Base-by-base conservation (phyloP, 2,113 vertebrate genomes). In the Gasterosteus aculeatus region DNA sequence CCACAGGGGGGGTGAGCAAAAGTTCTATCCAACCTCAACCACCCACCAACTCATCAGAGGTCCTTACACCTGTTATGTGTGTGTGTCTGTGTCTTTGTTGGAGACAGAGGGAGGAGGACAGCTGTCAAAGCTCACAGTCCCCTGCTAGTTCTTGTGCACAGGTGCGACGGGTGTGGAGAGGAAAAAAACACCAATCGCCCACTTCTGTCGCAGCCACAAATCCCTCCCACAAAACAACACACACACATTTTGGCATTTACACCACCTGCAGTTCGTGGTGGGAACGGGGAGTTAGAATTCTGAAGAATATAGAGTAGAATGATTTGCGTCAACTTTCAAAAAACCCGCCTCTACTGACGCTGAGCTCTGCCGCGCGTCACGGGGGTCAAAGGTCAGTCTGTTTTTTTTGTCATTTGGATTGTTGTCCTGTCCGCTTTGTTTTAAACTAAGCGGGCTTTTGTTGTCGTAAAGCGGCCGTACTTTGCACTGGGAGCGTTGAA, bases 61-160 rank as follows among this genome's bases (percentile, higher is more conserved):
- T 0, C 56, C 54, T 63, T 86, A 53, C 79, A 87, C 78, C 88
- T 89, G 87, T 84, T 84, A 41, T 44, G 72, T 60, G 57, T 69
- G 69, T 44, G 67, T 58, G 59, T 62, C 58, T 42, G 54, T 51
- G 63, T 33, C 58, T 31, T 51, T 62, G 76, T 69, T 76, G 75
- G 57, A 70, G 39, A 70, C 64, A 60, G 69, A 83, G 77, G 66
- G 72, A 76, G 80, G 66, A 62, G 44, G 88, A 84, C 91, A 91
- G 85, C 90, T 93, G 91, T 91, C 85, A 85, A 88, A 92, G 77
- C 89, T 92, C 83, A 72, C 90, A 90, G 77, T 85, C 74, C 66
- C 58, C 44, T 88, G 87, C 83, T 85, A 93, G 78, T 86, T 91
- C 84, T 89, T 62, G 65, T 78, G 70, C 66, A 83, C 84, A 86